Base-by-base conservation (phyloP, 2,888 invertebrate genomes). In the Piscicola geometra region DNA sequence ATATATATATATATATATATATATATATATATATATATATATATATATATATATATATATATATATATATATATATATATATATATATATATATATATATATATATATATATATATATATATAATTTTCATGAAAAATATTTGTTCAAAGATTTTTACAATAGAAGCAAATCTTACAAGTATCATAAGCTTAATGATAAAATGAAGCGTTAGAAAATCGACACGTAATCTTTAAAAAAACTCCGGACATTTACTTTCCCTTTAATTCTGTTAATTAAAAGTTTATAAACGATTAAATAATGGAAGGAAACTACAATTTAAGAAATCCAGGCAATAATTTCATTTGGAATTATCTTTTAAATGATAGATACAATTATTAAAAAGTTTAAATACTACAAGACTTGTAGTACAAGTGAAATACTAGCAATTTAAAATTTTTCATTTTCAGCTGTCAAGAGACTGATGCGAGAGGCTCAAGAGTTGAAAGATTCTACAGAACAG, bases 401-500 rank as follows among this genome's bases (percentile, higher is more conserved):
- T 1, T 47, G 56, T 41, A 76, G n/a, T 18, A 50, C 52, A 50
- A 50, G 15, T 18, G n/a, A 18, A 50, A 50, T 18, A 15, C 15
- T 18, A 18, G 52, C 64, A 64, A 21, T 9, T 64, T 64, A 28
- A 64, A 64, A 28, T 64, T 64, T 64, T 64, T 28, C 30, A 64
- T 70, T 77, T 56, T 32, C 69, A 91, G 95, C 94, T 83, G 95
- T 96, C 2, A 94, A 95, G 86, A 89, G 96, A 74, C 87, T 96
- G 81, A 93, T 96, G 93, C 88, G 91, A 83, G 96, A 96, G 86
- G 95, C 95, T 15, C 85, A 87, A 78, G 95, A 97, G 86, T 86
- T 95, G 79, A 89, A 90, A 41, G 90, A 92, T 81, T 90, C 94
- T 3, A 94, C 94, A 0, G 93, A 93, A 82, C 92, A 94, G 84